Evolutionary conservation across 92 coral and sea anemone species (phyloP), one percentile per base, ranked within the genome.

Genomic region (Paramuricea clavata): DNA sequence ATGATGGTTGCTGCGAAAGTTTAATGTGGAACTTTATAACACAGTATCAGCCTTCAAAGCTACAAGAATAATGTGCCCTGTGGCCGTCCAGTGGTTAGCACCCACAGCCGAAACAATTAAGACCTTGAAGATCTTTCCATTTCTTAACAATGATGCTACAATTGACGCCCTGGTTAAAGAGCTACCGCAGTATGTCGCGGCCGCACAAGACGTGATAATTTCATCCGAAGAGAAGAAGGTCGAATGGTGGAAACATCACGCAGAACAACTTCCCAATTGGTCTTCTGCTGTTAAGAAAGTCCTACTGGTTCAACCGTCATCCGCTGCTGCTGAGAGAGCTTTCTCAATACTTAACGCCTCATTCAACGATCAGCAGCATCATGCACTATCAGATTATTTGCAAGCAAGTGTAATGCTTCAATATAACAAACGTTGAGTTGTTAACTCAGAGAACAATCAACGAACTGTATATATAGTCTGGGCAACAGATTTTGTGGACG

Each of bases 331-430:
- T 75, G 89, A 86, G 49, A 76, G 85, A 62, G 89, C 56, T 56
- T 76, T 85, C 32, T 57, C 62, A 23, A 39, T 86, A 1, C 89
- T 86, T 44, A 68, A 13, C n/a, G 86, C 90, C 21, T 79, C 90
- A 16, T 86, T 85, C 77, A 78, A 78, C 49, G 87, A 87, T 26
- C 74, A 87, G 80, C 91, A 87, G 27, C 80, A 87, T 23, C 73
- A 70, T 56, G 86, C 82, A 39, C 82, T 87, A 7, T 52, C 87
- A 26, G 91, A 87, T 41, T 87, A 81, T 81, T 26, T 81, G 62
- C 87, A 87, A 81, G 91, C 75, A 87, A 87, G 91, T 59, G 91
- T 87, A 52, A 86, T 86, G 90, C 86, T 80, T 41, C 90, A 86
- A 32, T 86, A 86, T 47, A 86, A 86, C 86, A 78, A 79, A 57